Conservation (phyloP, 2,797 vertebrate species). For the Caiman crocodilus region DNA sequence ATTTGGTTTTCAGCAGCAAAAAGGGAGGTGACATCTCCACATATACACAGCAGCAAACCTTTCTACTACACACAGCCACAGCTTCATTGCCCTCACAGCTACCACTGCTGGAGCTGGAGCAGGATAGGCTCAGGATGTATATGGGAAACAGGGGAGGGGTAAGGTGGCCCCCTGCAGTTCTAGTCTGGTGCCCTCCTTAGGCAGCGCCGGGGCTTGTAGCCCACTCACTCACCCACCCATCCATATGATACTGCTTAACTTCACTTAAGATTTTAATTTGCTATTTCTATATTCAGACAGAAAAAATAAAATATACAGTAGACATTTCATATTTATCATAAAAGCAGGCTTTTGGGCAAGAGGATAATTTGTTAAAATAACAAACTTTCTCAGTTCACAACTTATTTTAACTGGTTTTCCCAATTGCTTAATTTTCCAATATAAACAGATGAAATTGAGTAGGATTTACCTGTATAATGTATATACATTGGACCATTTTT, state of each 20-base stretch:
- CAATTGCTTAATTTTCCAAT: constrained; percentile 19
- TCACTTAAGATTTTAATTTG: not conserved
- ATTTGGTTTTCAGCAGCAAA: too few relatives aligned
- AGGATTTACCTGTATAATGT: not conserved
- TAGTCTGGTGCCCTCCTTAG: too few relatives aligned
- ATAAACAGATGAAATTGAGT: not conserved
- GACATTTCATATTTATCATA: not conserved
- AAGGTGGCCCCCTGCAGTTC: too few relatives aligned
- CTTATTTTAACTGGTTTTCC: not conserved
- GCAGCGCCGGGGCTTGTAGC: too few relatives aligned
- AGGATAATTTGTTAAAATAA: not conserved
- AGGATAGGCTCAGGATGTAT: too few relatives aligned
- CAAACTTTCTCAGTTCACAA: not conserved
- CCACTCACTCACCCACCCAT: too few relatives aligned
- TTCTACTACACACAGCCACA: too few relatives aligned
- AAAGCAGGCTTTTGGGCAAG: not conserved
- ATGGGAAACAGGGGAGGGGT: too few relatives aligned
- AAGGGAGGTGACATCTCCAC: too few relatives aligned
- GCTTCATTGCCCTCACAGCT: too few relatives aligned
- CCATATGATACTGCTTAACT: not conserved
- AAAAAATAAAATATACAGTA: not conserved
- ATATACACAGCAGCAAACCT: too few relatives aligned
- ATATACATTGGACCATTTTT: not conserved
- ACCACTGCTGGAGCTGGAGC: too few relatives aligned
- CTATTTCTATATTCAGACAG: not conserved